A percentile compares a stretch with the other conserved stretches of the same genome.
phyloP scores from a whole-genome alignment of 2,797 vertebrate species.

The Spatula clypeata region DNA sequence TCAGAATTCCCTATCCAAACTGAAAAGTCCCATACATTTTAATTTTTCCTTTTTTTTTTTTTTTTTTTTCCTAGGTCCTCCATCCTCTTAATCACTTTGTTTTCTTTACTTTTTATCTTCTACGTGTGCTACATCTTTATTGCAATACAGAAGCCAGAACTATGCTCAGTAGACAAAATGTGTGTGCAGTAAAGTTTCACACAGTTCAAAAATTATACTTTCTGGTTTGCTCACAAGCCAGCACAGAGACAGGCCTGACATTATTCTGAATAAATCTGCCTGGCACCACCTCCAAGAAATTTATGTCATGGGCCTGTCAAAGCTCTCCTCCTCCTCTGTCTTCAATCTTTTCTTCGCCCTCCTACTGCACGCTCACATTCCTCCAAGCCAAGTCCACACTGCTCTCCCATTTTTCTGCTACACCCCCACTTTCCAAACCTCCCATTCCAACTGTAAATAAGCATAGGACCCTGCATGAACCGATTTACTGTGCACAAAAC shows the following conservation, averaged over 20 bases:
- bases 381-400: slow-evolving; percentile 70
- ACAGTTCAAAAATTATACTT: slow-evolving; percentile 25
- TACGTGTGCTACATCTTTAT: neutral
- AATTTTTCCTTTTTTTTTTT: neutral
- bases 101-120: neutral
- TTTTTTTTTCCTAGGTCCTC: neutral
- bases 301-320: slow-evolving; percentile 68
- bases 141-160: neutral
- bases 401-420: slow-evolving; percentile 46
- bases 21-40: neutral
- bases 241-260: slow-evolving; percentile 54
- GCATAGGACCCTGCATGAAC: neutral
- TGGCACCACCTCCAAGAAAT: slow-evolving; percentile 70
- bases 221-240: slow-evolving; percentile 58
- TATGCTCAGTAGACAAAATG: neutral
- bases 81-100: neutral
- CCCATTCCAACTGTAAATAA: slow-evolving; percentile 2
- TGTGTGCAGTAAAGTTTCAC: neutral
- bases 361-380: slow-evolving; percentile 66
- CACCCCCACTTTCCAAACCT: slow-evolving; percentile 37
- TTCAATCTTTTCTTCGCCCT: slow-evolving; percentile 76
- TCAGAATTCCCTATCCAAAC: neutral
- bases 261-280: slow-evolving; percentile 65
- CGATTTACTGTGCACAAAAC: neutral
- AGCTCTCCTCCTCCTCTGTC: slow-evolving; percentile 74